A percentile compares a stretch with the other conserved stretches of the same genome.
Conservation (phyloP, 2,113 vertebrate genomes). For the Sigmodon hispidus region DNA sequence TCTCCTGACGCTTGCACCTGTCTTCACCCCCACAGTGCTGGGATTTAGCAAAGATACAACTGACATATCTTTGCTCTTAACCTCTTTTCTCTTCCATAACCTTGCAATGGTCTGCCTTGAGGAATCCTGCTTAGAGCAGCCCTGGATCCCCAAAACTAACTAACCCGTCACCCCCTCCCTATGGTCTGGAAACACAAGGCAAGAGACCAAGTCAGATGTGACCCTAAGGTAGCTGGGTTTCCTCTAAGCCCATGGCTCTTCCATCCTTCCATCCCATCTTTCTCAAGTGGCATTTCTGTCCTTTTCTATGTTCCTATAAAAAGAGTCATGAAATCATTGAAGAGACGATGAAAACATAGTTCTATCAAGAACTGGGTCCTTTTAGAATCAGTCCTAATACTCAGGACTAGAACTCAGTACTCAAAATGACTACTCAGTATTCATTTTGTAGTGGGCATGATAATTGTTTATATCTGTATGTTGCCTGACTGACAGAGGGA, state of each 20-base stretch:
- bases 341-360: neutral
- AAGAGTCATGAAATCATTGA: neutral
- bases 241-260: neutral
- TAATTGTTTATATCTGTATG: neutral
- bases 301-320: neutral
- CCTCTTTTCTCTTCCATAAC: neutral
- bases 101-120: fast-evolving
- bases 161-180: neutral
- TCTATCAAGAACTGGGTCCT: neutral
- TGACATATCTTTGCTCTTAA: neutral
- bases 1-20: too few species aligned
- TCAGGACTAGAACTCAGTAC: too few species aligned
- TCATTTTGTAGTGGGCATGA: neutral
- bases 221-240: neutral
- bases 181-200: neutral
- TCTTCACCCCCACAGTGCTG: neutral
- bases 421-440: too few species aligned
- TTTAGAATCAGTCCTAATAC: neutral
- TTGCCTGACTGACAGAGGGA: neutral
- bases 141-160: neutral
- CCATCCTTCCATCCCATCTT: too few species aligned
- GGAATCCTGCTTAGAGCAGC: neutral
- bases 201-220: neutral
- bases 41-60: neutral
- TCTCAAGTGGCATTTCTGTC: neutral